Conservation (phyloP, 2,113 vertebrate species). For the Pelodiscus sinensis region DNA sequence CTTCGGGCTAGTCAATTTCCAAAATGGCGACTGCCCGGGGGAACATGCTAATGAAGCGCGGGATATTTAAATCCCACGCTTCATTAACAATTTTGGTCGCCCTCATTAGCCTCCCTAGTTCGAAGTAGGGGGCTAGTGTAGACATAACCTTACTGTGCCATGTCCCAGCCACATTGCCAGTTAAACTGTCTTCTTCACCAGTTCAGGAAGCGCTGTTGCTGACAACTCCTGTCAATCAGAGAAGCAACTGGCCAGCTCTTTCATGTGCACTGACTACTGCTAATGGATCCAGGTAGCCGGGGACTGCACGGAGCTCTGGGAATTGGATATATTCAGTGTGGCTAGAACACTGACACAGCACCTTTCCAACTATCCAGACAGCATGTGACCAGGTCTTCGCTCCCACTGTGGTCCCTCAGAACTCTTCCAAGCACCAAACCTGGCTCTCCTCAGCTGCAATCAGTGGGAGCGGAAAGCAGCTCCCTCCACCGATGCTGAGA, state of each 20-base stretch:
- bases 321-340: neutral
- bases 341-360: neutral
- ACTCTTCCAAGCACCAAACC: neutral
- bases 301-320: neutral
- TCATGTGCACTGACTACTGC: neutral
- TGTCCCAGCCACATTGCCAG: neutral
- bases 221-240: neutral
- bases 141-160: neutral
- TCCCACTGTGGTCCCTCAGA: neutral
- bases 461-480: neutral
- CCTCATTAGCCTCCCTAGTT: too few species aligned
- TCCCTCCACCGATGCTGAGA: neutral
- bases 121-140: too few species aligned
- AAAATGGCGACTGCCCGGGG: too few species aligned
- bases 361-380: neutral
- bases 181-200: neutral
- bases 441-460: neutral
- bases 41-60: too few species aligned
- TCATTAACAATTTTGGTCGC: too few species aligned
- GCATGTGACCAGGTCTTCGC: neutral
- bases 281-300: neutral
- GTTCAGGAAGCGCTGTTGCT: neutral
- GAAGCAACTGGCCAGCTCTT: neutral
- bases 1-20: too few species aligned
- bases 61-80: too few species aligned